Evolutionary conservation across 2,113 vertebrate species (phyloP).

Genomic region (Helogale parvula): DNA sequence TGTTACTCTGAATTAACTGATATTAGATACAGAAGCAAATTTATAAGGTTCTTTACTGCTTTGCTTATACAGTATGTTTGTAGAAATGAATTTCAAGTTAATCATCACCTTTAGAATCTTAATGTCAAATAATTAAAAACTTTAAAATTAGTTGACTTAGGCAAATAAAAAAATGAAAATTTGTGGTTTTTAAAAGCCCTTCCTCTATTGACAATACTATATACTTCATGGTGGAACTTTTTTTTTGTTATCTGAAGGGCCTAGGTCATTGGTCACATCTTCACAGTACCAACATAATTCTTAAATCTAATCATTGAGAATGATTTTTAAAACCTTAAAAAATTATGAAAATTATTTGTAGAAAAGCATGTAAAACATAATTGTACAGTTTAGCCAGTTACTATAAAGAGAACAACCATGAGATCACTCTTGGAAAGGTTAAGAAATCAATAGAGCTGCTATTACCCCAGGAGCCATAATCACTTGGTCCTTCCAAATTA

Average conservation of each 20-base stretch:
- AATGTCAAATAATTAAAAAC: constrained; percentile 28
- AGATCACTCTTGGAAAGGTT: not conserved
- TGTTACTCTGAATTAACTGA: not conserved
- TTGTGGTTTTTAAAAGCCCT: not conserved
- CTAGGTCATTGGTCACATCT: not conserved
- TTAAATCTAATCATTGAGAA: not conserved
- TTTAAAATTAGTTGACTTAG: not conserved
- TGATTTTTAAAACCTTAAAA: not conserved
- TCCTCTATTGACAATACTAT: not conserved
- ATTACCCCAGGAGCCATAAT: not conserved
- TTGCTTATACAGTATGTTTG: not conserved
- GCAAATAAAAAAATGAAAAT: not conserved
- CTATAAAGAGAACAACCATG: not conserved
- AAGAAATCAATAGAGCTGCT: not conserved
- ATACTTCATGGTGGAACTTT: not conserved
- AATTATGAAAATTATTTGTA: not conserved
- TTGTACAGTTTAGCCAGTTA: not conserved
- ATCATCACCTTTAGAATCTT: not conserved
- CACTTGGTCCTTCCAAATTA: not conserved
- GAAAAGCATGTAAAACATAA: not conserved
- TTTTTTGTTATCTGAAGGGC: not conserved
- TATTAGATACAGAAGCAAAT: constrained; percentile 21
- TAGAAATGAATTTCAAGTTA: not conserved
- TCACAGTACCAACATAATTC: not conserved
- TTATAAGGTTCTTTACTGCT: constrained; percentile 3